These are phyloP conservation scores for Macroramphosus scolopax DNA, from an alignment of 2,797 vertebrate genomes.

Conservation along the genomic window DNA sequence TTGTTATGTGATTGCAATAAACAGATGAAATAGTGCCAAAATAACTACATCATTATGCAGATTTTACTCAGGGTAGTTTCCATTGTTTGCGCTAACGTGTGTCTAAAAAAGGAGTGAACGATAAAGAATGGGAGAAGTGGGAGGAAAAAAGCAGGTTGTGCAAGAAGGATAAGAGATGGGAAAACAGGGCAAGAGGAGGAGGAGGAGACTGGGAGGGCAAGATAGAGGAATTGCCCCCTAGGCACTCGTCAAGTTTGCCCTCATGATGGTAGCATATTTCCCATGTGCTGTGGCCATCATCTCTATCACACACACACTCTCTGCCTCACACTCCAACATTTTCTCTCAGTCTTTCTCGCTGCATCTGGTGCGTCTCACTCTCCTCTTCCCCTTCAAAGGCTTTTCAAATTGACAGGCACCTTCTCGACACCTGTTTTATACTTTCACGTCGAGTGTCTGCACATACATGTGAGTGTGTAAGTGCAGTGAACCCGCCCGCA, in stretches of 20 bases:
- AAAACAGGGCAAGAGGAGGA: slow-evolving; percentile 52
- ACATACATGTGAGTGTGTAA: neutral
- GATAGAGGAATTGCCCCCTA: slow-evolving; percentile 56
- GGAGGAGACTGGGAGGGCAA: slow-evolving; percentile 34
- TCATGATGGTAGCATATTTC: slow-evolving; percentile 68
- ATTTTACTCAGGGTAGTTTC: too few relatives aligned
- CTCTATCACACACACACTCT: slow-evolving; percentile 22
- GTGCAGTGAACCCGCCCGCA: slow-evolving; percentile 6
- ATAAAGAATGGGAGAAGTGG: slow-evolving; percentile 10
- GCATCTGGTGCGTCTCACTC: too few relatives aligned
- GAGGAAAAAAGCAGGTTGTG: slow-evolving; percentile 9
- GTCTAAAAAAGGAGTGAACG: neutral
- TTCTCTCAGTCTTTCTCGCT: slow-evolving; percentile 10
- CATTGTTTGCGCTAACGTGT: neutral
- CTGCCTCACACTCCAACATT: slow-evolving; percentile 15
- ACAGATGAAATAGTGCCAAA: too few relatives aligned
- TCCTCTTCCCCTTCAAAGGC: slow-evolving; percentile 5
- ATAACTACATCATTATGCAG: too few relatives aligned
- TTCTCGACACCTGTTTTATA: slow-evolving; percentile 12
- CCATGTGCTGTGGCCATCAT: slow-evolving; percentile 63
- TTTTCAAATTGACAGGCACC: slow-evolving; percentile 17
- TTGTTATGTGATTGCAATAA: too few relatives aligned
- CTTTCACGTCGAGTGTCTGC: slow-evolving; percentile 10
- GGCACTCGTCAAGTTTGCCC: slow-evolving; percentile 64
- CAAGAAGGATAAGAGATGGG: slow-evolving; percentile 24